Evolutionary conservation across 2,888 invertebrate species (phyloP).

Genomic region (Chrysolina oricalcia): DNA sequence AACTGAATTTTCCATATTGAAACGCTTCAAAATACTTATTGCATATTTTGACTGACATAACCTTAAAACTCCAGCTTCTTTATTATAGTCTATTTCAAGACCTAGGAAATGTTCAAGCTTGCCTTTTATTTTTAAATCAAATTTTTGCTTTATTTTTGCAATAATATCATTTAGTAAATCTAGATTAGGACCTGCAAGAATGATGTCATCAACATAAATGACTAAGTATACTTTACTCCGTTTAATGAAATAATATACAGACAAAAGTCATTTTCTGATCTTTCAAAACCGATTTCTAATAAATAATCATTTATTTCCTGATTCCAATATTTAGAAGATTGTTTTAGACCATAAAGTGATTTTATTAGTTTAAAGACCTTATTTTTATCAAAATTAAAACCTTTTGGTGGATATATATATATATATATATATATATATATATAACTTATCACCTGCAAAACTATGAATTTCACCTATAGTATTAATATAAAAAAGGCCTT

Average conservation of each 20-base stretch:
- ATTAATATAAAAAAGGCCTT: too few species aligned
- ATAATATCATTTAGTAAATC: conserved; percentile 22
- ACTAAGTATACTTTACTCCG: neutral
- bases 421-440: too few species aligned
- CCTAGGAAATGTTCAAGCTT: conserved; percentile 43
- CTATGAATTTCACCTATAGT: too few species aligned
- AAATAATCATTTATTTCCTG: conserved; percentile 28
- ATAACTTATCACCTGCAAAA: too few species aligned
- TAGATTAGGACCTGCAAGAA: neutral
- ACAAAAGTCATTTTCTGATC: conserved; percentile 37
- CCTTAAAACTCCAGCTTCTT: conserved; percentile 35
- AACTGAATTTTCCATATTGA: conserved; percentile 41
- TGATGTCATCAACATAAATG: conserved; percentile 39
- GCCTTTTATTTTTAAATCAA: conserved; percentile 44
- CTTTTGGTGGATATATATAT: conserved; percentile 30
- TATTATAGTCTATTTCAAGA: conserved; percentile 41
- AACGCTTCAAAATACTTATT: conserved; percentile 39
- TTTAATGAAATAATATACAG: neutral
- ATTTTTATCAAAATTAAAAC: conserved; percentile 5
- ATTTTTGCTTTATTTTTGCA: conserved; percentile 33
- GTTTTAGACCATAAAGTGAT: conserved; percentile 34
- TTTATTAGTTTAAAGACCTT: conserved; percentile 31
- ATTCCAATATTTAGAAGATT: conserved; percentile 34
- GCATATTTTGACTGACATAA: conserved; percentile 36
- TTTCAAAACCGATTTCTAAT: conserved; percentile 29